Base-by-base conservation (phyloP, 2,888 invertebrate genomes). In the Drosophila maculinotata region DNA sequence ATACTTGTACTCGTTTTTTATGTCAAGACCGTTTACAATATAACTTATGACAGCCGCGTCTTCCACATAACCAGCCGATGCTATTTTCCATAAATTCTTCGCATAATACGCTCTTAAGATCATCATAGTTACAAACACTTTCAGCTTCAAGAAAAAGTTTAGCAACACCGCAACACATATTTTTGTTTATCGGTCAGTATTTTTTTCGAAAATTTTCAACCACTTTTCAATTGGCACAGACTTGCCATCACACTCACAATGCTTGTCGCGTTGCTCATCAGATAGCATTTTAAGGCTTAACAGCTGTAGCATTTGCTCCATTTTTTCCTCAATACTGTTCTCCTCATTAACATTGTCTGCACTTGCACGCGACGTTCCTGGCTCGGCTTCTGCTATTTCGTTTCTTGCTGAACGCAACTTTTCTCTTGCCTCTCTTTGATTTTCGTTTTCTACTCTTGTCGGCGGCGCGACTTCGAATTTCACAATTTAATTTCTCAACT, bases 141-240 rank as follows among this genome's bases (percentile, higher is more conserved):
- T 3, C 20, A 4, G 20, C 2, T 20, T 20, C 20, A 2, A 20
- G 20, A 4, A 20, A 20, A 2, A 20, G 4, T 3, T 20, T 20
- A 3, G 20, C 20, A 2, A 20, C 4, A 2, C 4, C 4, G 2
- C 20, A 3, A 4, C 4, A 20, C 52, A 17, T 42, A 42, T 25
- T 42, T 42, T 20, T 53, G 53, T 12, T 38, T 45, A 2, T 54
- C 30, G 0, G 20, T 28, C 38, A 1, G 44, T 44, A 31, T 47
- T 47, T 31, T 12, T 26, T n/a, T 56, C 47, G 2, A 48, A 56
- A 39, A 25, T 56, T 0, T 33, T 26, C n/a, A 47, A 39, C 47
- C 33, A 56, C 9, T 47, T 39, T 17, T 25, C 14, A 2, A 56
- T 12, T 7, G 47, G 41, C 3, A 33, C 9, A 4, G 35, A 44